These are phyloP conservation scores for Machaerirhynchus nigripectus DNA, from an alignment of 2,113 vertebrate species.

Conservation along the genomic window DNA sequence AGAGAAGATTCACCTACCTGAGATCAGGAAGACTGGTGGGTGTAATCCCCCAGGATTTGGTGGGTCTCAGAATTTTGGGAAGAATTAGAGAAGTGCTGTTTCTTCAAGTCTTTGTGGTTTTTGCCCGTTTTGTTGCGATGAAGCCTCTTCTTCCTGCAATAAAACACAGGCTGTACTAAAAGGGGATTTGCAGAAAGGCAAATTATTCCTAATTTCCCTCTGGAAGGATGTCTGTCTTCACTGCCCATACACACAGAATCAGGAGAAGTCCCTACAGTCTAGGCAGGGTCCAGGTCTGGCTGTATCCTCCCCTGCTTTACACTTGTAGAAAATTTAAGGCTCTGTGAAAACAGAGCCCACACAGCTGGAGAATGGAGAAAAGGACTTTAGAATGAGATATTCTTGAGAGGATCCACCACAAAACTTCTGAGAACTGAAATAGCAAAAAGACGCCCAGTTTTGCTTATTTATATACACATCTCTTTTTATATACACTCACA, in stretches of 20 bases:
- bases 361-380: background rate
- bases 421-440: background rate
- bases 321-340: background rate
- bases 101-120: slow-evolving; percentile 10
- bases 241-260: fast-evolving
- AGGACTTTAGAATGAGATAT: background rate
- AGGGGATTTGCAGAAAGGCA: background rate
- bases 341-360: background rate
- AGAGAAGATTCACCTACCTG: slow-evolving; percentile 39
- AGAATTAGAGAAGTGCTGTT: slow-evolving; percentile 44
- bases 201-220: background rate
- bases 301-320: fast-evolving
- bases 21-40: slow-evolving; percentile 31
- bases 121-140: background rate
- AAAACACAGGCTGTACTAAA: background rate
- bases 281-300: background rate
- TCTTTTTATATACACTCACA: background rate
- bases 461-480: background rate
- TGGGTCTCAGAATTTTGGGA: background rate
- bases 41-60: slow-evolving; percentile 28
- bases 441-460: background rate
- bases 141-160: slow-evolving; percentile 67
- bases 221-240: background rate
- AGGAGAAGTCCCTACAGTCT: background rate
- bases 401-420: background rate